Conservation (phyloP, 2,797 vertebrate species). For the Acanthis flammea region DNA sequence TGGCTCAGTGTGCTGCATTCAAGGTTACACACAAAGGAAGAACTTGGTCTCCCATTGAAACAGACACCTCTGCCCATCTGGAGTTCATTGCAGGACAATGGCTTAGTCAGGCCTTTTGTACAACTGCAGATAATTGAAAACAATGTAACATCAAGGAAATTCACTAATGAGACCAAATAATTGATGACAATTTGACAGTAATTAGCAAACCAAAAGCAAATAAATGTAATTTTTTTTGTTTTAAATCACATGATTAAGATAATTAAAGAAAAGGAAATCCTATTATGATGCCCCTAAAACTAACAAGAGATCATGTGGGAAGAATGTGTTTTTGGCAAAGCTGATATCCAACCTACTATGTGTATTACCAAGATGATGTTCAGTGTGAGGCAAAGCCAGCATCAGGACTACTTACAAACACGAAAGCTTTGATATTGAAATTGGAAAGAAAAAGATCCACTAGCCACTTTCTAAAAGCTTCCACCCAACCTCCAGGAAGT, state of each 20-base stretch:
- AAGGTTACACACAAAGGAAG: background rate
- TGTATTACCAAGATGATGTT: background rate
- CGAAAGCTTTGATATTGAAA: background rate
- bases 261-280: background rate
- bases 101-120: background rate
- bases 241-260: background rate
- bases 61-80: constrained; percentile 25
- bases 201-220: constrained; percentile 39
- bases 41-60: background rate
- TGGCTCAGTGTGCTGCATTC: background rate
- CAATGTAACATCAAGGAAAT: constrained; percentile 25
- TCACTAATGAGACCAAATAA: constrained; percentile 16
- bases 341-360: background rate
- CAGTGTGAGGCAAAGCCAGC: background rate
- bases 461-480: background rate
- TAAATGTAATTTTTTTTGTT: background rate
- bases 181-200: constrained; percentile 30
- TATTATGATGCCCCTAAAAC: background rate
- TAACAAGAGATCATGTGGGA: background rate
- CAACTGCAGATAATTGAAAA: constrained; percentile 25
- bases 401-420: background rate
- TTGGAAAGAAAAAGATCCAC: fast-evolving
- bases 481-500: background rate
- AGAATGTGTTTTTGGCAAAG: background rate
- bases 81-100: constrained; percentile 17